Base-by-base conservation (phyloP, 2,888 invertebrate species). In the Chloromyia formosa region DNA sequence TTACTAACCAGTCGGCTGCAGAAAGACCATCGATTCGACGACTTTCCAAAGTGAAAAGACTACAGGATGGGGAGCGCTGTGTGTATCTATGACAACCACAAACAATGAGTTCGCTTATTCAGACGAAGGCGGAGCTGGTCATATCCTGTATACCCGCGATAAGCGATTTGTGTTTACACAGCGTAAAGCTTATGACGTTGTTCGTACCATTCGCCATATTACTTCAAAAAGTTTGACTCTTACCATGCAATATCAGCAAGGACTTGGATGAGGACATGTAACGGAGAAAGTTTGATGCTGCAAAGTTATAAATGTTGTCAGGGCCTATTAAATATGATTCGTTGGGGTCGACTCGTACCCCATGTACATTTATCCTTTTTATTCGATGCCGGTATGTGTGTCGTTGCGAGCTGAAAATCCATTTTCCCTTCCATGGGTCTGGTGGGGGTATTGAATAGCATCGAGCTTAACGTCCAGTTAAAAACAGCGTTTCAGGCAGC, bases 151-250 rank as follows among this genome's bases (percentile, higher is more conserved):
- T 73, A 77, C 60, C 73, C 75, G 75, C 76, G 79, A 79, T 79
- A 79, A 79, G 79, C 79, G 77, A 78, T 79, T 79, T 79, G 78
- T 79, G 78, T 79, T 79, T 79, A 79, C 77, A 78, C 71, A 79
- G 78, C 74, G 78, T 75, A 77, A 78, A 78, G 76, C 78, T 78
- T 76, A 72, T 72, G 75, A 71, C 42, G 64, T 73, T 73, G 73
- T 61, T 75, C 75, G 75, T 76, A 74, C 60, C 72, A 22, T 61
- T 40, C 49, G 18, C 72, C 27, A 35, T 23, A 1, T 23, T 0
- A 42, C 45, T 16, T 73, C 49, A 22, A 61, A n/a, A 27, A 40
- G 42, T 40, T 49, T 27, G 61, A 61, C 23, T 35, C 61, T 7
- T 35, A 35, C 3, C 27, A 35, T 2, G 27, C 3, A 35, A 35